Percentiles rank a stretch among this genome's conserved stretches.
Evolutionary conservation across 2,888 invertebrate genomes (phyloP).

Genomic region (Meganola albula): DNA sequence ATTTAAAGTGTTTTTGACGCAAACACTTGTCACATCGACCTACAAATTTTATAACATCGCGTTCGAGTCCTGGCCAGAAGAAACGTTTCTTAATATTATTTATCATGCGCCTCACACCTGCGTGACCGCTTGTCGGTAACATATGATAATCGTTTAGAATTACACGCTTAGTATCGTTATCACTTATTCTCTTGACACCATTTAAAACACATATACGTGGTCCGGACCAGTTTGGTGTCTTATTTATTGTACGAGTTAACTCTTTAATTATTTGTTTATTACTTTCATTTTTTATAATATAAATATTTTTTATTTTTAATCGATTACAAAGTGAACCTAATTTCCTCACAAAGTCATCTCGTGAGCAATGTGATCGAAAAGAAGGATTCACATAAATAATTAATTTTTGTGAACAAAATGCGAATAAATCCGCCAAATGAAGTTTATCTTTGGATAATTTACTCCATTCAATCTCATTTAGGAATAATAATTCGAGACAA

Average conservation of each 20-base stretch:
- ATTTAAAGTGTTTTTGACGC: background rate
- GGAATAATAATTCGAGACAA: background rate
- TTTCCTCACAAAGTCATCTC: conserved; percentile 1
- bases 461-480: background rate
- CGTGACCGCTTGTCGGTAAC: conserved; percentile 2
- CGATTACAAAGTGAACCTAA: background rate
- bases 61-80: background rate
- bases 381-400: background rate
- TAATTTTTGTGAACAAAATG: background rate
- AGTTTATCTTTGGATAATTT: background rate
- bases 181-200: background rate
- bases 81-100: background rate
- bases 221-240: background rate
- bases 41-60: background rate
- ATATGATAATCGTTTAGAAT: background rate
- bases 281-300: background rate
- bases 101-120: conserved; percentile 2
- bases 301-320: background rate
- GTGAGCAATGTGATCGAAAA: background rate
- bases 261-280: background rate
- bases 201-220: background rate
- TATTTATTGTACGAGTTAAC: background rate
- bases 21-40: background rate
- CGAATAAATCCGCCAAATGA: background rate
- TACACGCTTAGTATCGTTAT: background rate